Evolutionary conservation across 2,113 vertebrate genomes (phyloP).

Genomic region (Charina bottae): DNA sequence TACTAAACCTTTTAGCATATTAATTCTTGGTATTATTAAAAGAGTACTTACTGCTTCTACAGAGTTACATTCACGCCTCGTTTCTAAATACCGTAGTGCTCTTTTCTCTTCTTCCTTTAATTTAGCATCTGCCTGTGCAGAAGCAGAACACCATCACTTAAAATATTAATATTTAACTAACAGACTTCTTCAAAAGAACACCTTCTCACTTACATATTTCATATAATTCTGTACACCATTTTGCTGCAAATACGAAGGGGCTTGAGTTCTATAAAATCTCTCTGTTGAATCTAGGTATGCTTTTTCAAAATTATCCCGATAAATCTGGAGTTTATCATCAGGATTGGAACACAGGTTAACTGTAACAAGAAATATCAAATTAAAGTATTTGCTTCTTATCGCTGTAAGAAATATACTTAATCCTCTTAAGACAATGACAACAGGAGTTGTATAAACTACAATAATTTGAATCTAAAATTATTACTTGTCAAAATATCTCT

Average conservation of each 20-base stretch:
- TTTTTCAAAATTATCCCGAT: slow-evolving; percentile 99
- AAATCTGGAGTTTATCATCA: slow-evolving; percentile 98
- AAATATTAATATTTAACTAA: slow-evolving; percentile 52
- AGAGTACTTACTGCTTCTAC: slow-evolving; percentile 92
- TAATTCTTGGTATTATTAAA: neutral
- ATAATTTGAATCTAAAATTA: slow-evolving; percentile 12
- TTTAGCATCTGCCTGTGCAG: slow-evolving; percentile 95
- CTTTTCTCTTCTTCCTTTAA: slow-evolving; percentile 98
- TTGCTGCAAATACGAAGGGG: slow-evolving; percentile 97
- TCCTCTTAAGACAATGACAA: neutral
- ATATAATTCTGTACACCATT: slow-evolving; percentile 99
- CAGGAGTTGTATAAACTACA: slow-evolving; percentile 7
- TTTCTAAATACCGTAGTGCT: slow-evolving; percentile 96
- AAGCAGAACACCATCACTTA: slow-evolving; percentile 75
- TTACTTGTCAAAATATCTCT: neutral
- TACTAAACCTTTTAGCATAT: neutral
- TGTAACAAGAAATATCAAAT: slow-evolving; percentile 74
- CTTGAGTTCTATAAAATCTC: slow-evolving; percentile 98
- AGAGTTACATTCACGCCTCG: slow-evolving; percentile 97
- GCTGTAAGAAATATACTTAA: neutral
- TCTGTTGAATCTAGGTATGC: slow-evolving; percentile 98
- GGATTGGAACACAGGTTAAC: slow-evolving; percentile 99
- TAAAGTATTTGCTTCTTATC: slow-evolving; percentile 45
- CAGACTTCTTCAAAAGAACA: slow-evolving; percentile 37
- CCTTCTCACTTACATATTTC: slow-evolving; percentile 94